Evolutionary conservation across 2,797 vertebrate species (phyloP).

Genomic region (Rhinichthys osculus): DNA sequence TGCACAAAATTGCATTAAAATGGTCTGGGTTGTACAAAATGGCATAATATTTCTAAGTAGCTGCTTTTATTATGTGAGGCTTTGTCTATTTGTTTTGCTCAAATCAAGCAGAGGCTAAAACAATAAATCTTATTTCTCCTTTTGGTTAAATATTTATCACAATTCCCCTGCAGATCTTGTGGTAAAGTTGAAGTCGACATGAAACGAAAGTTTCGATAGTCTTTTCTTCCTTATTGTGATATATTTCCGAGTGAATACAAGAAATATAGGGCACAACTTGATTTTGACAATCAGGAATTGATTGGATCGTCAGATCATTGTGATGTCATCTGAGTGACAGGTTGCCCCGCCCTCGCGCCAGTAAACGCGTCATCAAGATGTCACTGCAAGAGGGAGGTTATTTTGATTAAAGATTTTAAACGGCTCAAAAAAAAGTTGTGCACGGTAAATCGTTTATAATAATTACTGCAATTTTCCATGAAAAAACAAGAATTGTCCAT

Average conservation of each 20-base stretch:
- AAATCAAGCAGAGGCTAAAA: not conserved
- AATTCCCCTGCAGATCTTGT: slow-evolving; percentile 30
- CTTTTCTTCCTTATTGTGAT: not conserved
- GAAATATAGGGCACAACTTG: not conserved
- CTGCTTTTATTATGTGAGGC: not conserved
- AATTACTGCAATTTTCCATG: not conserved
- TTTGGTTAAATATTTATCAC: slow-evolving; percentile 8
- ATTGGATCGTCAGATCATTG: not conserved
- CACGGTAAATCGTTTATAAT: not conserved
- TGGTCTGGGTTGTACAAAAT: not conserved
- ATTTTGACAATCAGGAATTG: not conserved
- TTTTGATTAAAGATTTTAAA: not conserved
- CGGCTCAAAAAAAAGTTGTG: not conserved
- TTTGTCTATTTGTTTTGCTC: not conserved
- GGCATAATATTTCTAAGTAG: not conserved
- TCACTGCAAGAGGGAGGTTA: not conserved
- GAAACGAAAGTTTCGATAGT: not conserved
- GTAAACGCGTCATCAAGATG: not conserved
- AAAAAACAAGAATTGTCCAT: not conserved
- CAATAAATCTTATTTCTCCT: not conserved
- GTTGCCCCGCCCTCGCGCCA: not conserved
- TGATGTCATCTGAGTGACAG: not conserved
- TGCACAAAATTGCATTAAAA: not conserved
- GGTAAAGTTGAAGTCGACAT: not conserved
- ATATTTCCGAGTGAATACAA: not conserved